Evolutionary conservation across 2,888 invertebrate genomes (phyloP).

Genomic region (Spodoptera exigua): DNA sequence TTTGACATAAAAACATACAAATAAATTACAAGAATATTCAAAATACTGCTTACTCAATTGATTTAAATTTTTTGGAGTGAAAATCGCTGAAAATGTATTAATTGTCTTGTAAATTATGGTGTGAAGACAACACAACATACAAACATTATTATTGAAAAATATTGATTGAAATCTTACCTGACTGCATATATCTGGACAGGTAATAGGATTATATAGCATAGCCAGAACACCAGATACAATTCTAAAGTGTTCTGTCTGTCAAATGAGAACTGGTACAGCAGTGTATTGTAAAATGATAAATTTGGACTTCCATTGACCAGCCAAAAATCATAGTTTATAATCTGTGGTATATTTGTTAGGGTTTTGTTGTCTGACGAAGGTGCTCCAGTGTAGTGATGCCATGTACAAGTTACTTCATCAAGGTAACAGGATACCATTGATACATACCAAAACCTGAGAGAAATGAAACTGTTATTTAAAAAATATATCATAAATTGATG

Average conservation of each 20-base stretch:
- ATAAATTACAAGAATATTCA: constrained; percentile 31
- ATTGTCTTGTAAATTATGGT: constrained; percentile 28
- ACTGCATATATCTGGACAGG: constrained; percentile 98
- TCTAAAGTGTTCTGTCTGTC: constrained; percentile 98
- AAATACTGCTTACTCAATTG: constrained; percentile 48
- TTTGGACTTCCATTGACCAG: constrained; percentile 99
- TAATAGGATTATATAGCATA: constrained; percentile 95
- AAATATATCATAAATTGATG: too few relatives aligned
- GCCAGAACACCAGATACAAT: constrained; percentile 95
- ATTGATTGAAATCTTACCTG: constrained; percentile 72
- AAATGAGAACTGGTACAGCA: constrained; percentile 98
- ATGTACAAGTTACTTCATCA: constrained; percentile 93
- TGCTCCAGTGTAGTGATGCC: constrained; percentile 92
- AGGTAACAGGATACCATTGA: constrained; percentile 97
- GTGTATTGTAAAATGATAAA: constrained; percentile 94
- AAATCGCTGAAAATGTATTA: constrained; percentile 48
- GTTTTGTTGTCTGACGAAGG: constrained; percentile 76
- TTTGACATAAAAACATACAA: constrained; percentile 34
- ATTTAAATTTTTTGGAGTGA: constrained; percentile 38
- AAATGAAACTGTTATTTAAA: constrained; percentile 4
- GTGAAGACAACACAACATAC: constrained; percentile 6
- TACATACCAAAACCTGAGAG: constrained; percentile 97
- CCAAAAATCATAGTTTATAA: constrained; percentile 95
- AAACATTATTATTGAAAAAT: constrained; percentile 6
- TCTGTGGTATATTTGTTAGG: constrained; percentile 77